Base-by-base conservation (phyloP, 1,140 invertebrate species). In the Bombus turneri region DNA sequence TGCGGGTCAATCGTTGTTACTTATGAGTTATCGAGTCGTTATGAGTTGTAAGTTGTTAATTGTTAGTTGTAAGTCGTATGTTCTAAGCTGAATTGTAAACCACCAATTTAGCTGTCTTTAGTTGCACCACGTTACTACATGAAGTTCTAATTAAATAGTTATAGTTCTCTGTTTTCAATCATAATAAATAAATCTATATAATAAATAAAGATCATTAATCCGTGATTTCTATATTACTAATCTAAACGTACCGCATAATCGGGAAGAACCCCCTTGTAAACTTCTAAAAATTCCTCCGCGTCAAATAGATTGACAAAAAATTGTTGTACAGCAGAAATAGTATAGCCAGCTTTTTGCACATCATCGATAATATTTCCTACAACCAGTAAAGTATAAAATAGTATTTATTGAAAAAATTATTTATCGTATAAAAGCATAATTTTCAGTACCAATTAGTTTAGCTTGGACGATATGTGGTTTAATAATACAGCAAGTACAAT, bases 241-340 rank as follows among this genome's bases (percentile, higher is more conserved):
- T 37, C 13, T 57, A 37, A 81, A 92, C 93, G 91, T 94, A 97
- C 97, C 92, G 96, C 96, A 94, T 98, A 98, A 92, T 98, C 98
- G 13, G 96, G 96, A 18, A 98, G 96, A 81, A 99, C 97, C n/a
- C 98, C 97, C 94, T 98, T 98, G 93, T 99, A 99, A 28, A 99
- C 97, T 96, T 99, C 98, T 93, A 97, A 97, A 95, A 99, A 99
- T 94, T 99, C 98, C 92, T 98, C 97, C 43, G 98, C 98, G 94
- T 98, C 97, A 8, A 97, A 95, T 88, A 96, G 96, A 87, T 98
- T 97, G 90, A 99, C 95, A 87, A 97, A 95, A 90, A 97, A 97
- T 96, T 98, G 97, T 93, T 98, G 96, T 59, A 98, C 94, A 10
- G 97, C 98, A 6, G 97, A 97, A 28, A 99, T 96, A 68, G 96